Evolutionary conservation across 1,140 invertebrate genomes (phyloP), one percentile per base, ranked within the genome.

Genomic region (Sipha flava): DNA sequence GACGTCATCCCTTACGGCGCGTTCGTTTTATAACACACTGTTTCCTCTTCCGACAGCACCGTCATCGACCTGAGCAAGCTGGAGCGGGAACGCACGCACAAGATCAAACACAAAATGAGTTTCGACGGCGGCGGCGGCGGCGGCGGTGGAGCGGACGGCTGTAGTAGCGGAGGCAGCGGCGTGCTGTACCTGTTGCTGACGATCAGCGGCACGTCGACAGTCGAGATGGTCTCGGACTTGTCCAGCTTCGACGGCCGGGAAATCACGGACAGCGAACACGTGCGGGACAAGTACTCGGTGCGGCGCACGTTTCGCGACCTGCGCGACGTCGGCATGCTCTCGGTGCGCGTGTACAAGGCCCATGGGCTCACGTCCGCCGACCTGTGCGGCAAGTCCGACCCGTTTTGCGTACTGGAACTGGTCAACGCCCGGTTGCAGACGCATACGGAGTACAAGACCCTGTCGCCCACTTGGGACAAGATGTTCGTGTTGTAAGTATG

Each of bases 381-480:
- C 85, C 87, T 98, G 31, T 95, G 95, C 7, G 95, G 96, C 0
- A 96, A 95, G 84, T 95, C 93, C 82, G 98, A 99, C 88, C 98
- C 98, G 0, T 99, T 99, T 86, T 98, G 95, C 87, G 97, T 99
- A 0, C 84, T 99, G 2, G 97, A 99, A 86, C 86, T 99, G 66
- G 94, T 95, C 3, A 99, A 99, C 86, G 90, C 95, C 1, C 89
- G 97, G 66, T 87, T 99, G 49, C 96, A 98, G 86, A 99, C 98
- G 0, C 96, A 99, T 85, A 99, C 98, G 1, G 96, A 98, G 85
- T 99, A 99, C 85, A 98, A 99, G 86, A 99, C 97, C 0, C 87
- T 99, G 3, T 90, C 92, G 66, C 98, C 98, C 0, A 94, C 92
- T 81, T 99, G 98, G 98, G 96, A 98, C 86, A 98, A 99, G 87